Conservation (phyloP, 2,113 vertebrate species). For the Strigops habroptila region DNA sequence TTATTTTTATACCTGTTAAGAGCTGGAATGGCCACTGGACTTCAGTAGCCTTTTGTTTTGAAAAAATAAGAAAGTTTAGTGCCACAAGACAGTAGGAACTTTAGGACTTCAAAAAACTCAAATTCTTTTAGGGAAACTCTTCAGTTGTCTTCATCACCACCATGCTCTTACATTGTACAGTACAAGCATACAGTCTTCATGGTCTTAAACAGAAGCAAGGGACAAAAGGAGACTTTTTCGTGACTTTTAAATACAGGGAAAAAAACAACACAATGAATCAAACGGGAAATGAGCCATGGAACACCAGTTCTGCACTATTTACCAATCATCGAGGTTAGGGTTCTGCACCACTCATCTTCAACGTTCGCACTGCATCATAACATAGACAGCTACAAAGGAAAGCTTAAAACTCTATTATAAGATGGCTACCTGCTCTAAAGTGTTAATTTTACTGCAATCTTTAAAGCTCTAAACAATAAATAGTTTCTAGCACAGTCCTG, state of each 20-base stretch:
- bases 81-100: background rate
- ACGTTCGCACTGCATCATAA: background rate
- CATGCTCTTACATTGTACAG: fast-evolving
- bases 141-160: background rate
- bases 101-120: background rate
- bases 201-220: background rate
- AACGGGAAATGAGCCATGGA: background rate
- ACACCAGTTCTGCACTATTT: background rate
- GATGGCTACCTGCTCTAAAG: background rate
- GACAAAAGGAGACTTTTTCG: background rate
- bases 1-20: background rate
- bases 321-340: background rate
- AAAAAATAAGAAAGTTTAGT: background rate
- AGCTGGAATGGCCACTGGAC: background rate
- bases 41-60: background rate
- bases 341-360: background rate
- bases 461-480: background rate
- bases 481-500: background rate
- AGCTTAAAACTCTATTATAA: background rate
- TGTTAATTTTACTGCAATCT: background rate
- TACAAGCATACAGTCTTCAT: background rate
- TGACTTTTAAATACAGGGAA: background rate
- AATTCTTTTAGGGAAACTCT: background rate
- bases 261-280: background rate
- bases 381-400: background rate